Evolutionary conservation across 1,140 invertebrate genomes (phyloP).

Genomic region (Aphelenchoides fujianensis): DNA sequence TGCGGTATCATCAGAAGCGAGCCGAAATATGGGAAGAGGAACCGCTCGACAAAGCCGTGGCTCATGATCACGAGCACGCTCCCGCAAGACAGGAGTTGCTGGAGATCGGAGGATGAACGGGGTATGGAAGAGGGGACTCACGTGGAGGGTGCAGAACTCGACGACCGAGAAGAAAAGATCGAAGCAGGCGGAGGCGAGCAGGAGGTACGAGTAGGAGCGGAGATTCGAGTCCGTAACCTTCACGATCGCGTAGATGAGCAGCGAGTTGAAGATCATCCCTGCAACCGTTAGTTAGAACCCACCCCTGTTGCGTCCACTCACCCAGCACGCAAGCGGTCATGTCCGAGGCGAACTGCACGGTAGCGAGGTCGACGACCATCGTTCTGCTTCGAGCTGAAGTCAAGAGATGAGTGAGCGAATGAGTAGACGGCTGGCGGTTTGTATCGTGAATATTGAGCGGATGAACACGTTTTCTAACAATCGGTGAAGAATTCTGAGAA

Average conservation of each 20-base stretch:
- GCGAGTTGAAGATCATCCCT: conserved; percentile 13
- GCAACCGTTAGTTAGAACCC: no score
- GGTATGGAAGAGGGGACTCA: background rate
- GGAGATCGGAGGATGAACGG: background rate
- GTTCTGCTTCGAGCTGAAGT: no score
- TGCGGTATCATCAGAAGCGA: background rate
- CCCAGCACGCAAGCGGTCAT: background rate
- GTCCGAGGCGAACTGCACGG: background rate
- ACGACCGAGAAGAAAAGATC: conserved; percentile 8
- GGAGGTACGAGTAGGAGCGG: background rate
- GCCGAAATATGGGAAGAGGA: conserved; percentile 1
- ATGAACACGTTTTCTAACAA: no score
- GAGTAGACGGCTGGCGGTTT: no score
- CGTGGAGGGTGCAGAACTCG: conserved; percentile 4
- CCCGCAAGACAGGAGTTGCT: background rate
- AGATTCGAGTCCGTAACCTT: conserved; percentile 9
- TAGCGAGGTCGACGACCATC: conserved; percentile 3
- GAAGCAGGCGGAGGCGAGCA: background rate
- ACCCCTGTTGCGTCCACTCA: no score
- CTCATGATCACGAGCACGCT: conserved; percentile 10
- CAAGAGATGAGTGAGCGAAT: no score
- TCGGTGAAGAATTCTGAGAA: no score
- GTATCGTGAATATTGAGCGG: no score
- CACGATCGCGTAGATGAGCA: background rate
- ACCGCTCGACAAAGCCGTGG: conserved; percentile 14